Percentiles rank a stretch among this genome's conserved stretches.
Conservation (phyloP, 1,140 invertebrate species). For the Rhagoletis zephyria region DNA sequence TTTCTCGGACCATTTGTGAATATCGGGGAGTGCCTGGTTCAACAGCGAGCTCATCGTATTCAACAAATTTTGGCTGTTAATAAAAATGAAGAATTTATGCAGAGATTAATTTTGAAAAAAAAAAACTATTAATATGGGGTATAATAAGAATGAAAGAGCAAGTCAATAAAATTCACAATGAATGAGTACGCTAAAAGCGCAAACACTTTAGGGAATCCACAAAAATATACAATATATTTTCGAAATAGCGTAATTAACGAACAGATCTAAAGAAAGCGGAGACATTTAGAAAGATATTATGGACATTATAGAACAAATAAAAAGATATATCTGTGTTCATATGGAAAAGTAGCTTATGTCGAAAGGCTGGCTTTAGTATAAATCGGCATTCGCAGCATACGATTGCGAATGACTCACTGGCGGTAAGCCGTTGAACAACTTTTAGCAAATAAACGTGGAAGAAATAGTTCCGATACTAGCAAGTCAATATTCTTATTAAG, state of each 20-base stretch:
- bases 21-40: no score
- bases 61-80: background rate
- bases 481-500: no score
- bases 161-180: constrained; percentile 5
- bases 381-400: no score
- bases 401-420: no score
- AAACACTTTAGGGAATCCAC: background rate
- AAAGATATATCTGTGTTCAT: no score
- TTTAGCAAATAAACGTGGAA: no score
- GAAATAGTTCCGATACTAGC: no score
- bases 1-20: no score
- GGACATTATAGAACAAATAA: background rate
- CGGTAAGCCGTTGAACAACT: no score
- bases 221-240: background rate
- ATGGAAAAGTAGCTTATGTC: no score
- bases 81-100: constrained; percentile 14
- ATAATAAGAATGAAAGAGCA: background rate
- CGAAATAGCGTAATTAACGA: background rate
- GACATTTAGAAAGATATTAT: background rate
- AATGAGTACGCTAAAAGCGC: background rate
- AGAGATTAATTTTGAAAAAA: background rate
- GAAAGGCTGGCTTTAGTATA: no score
- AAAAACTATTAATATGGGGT: background rate
- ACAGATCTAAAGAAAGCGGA: constrained; percentile 5
- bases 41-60: background rate